Base-by-base conservation (phyloP, 2,113 vertebrate species). In the Cacatua alba region DNA sequence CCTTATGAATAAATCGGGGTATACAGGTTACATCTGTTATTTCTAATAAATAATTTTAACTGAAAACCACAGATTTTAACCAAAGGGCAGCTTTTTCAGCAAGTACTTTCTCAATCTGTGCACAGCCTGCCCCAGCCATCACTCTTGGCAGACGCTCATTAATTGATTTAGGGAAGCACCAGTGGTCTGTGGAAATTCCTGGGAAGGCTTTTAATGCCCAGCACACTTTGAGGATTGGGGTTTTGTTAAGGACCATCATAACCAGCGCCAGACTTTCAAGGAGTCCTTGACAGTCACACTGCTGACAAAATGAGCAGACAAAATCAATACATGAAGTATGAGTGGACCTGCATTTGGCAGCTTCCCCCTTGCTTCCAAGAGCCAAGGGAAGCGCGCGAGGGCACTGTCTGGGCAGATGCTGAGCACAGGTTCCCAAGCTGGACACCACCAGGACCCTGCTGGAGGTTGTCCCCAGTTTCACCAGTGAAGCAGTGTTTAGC, bases 371-470 rank as follows among this genome's bases (percentile, higher is more conserved):
- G 43, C 88, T 90, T 13, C 67, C 29, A 88, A 69, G 25, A 65
- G 51, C 37, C 16, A n/a, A 59, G 43, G 37, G 68, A 77, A 46
- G 57, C 1, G 19, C 25, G 23, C 0, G 7, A 53, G 46, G 88
- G 53, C 65, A 62, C 18, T 7, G 37, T 8, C 75, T 37, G 1
- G 0, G 39, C 39, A 71, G 69, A 39, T 25, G 65, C 63, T 0
- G 0, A 68, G 57, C 49, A 19, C 0, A 0, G 15, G 25, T 20
- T 78, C 52, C 75, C 9, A 2, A 6, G 35, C 17, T 5, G 41
- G 79, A 23, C 10, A 4, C 43, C 88, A 59, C 67, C 13, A 4
- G 46, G 46, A 88, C 49, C 21, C 18, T 18, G 86, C 11, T 7
- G 12, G 41, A 68, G 68, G 28, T 2, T 39, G 62, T 1, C 62